A percentile compares a stretch with the other conserved stretches of the same genome.
Evolutionary conservation across 2,888 invertebrate species (phyloP).

Genomic region (Bruchidius siliquastri): DNA sequence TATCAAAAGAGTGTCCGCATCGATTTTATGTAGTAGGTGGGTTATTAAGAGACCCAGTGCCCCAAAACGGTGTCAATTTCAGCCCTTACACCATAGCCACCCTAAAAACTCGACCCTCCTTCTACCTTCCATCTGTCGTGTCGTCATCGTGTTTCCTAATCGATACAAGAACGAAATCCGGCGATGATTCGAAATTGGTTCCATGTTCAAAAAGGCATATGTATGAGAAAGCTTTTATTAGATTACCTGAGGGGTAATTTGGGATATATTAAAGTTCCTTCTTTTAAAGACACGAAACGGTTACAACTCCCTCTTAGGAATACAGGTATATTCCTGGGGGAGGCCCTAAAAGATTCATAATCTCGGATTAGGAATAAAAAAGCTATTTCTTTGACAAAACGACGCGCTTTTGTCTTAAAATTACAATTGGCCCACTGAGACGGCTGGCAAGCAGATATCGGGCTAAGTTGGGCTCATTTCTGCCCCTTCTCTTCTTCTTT

Average conservation of each 20-base stretch:
- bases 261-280: conserved; percentile 26
- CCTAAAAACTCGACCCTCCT: conserved; percentile 8
- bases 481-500: neutral
- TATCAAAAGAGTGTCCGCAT: neutral
- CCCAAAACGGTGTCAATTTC: conserved; percentile 18
- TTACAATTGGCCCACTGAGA: conserved; percentile 45
- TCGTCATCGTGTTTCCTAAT: conserved; percentile 5
- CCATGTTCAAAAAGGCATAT: conserved; percentile 21
- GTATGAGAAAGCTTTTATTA: conserved; percentile 23
- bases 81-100: conserved; percentile 13
- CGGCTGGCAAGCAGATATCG: conserved; percentile 14
- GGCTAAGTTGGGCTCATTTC: neutral
- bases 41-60: conserved; percentile 15
- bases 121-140: neutral
- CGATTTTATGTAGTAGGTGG: neutral
- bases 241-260: conserved; percentile 28
- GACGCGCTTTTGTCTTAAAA: conserved; percentile 43
- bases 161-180: conserved; percentile 19
- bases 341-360: conserved; percentile 46
- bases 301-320: conserved; percentile 18
- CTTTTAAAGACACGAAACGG: conserved; percentile 28
- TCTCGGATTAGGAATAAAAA: conserved; percentile 46
- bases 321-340: conserved; percentile 30
- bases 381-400: conserved; percentile 45
- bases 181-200: conserved; percentile 17